Conservation (phyloP, 2,888 invertebrate genomes). For the Dryocosmus kuriphilus region DNA sequence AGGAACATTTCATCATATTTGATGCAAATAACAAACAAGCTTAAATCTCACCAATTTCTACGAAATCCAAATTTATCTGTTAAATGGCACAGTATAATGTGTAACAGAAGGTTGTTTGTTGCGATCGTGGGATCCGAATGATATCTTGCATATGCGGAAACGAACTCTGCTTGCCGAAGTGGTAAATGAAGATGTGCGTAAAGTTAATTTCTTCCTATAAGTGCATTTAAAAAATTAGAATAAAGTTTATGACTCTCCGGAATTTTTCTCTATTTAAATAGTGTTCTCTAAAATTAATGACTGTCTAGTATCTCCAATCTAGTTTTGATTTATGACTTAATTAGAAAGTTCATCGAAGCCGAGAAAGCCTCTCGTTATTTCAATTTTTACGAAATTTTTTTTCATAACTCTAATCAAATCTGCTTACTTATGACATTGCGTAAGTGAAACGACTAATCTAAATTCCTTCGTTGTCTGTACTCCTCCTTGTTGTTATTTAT, state of each 20-base stretch:
- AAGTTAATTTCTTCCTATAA: neutral
- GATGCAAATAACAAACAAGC: neutral
- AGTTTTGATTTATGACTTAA: neutral
- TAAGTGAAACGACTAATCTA: neutral
- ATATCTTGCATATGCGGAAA: neutral
- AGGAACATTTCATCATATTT: too few relatives aligned
- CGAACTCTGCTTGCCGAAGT: neutral
- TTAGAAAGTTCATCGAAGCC: neutral
- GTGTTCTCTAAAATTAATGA: neutral
- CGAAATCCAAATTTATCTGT: neutral
- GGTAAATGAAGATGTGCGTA: neutral
- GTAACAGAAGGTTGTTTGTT: neutral
- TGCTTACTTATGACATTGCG: neutral
- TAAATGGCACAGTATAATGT: neutral
- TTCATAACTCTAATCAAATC: neutral
- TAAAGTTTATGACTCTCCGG: neutral
- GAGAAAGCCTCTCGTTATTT: neutral
- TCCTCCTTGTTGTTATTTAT: conserved; percentile 59
- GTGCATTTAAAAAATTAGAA: neutral
- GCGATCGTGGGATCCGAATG: neutral
- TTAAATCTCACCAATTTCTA: neutral
- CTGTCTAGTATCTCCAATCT: neutral
- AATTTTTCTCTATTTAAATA: neutral
- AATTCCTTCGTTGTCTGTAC: neutral
- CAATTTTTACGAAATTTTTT: too few relatives aligned